phyloP scores from a whole-genome alignment of 2,888 invertebrate genomes.

The Lasioglossum vierecki region DNA sequence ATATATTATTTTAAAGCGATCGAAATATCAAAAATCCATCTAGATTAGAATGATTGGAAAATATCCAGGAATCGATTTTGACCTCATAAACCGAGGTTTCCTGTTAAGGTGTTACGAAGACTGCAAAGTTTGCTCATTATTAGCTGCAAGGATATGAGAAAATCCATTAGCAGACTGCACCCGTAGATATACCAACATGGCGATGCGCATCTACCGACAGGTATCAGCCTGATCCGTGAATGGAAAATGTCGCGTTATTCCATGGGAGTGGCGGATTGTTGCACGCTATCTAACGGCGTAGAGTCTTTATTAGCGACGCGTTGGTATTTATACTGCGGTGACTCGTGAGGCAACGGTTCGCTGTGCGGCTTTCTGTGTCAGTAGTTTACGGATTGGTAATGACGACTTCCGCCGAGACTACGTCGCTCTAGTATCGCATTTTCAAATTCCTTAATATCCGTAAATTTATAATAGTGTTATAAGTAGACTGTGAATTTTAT shows the following conservation, averaged over 20 bases:
- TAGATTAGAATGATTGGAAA: too few relatives aligned
- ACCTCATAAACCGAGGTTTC: not conserved
- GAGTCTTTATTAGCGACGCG: constrained; percentile 14
- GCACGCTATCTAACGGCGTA: not conserved
- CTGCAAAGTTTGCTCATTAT: not conserved
- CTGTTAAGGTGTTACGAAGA: not conserved
- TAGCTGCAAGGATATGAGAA: not conserved
- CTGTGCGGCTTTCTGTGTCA: not conserved
- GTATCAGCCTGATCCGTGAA: constrained; percentile 1
- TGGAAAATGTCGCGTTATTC: constrained; percentile 10
- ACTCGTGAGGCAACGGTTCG: not conserved
- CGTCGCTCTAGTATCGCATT: too few relatives aligned
- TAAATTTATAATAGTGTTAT: too few relatives aligned
- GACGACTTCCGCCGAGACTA: not conserved
- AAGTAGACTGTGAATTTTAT: too few relatives aligned
- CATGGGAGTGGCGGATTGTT: constrained; percentile 6
- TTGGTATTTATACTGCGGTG: constrained; percentile 32
- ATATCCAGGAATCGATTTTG: not conserved
- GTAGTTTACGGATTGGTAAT: not conserved
- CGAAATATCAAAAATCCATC: too few relatives aligned
- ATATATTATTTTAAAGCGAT: too few relatives aligned
- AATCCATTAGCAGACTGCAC: not conserved
- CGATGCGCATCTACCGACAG: not conserved
- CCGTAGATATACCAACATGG: not conserved
- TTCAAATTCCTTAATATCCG: too few relatives aligned